A percentile compares a stretch with the other conserved stretches of the same genome.
Evolutionary conservation across 2,888 invertebrate genomes (phyloP).

Genomic region (Eupithecia dodoneata): DNA sequence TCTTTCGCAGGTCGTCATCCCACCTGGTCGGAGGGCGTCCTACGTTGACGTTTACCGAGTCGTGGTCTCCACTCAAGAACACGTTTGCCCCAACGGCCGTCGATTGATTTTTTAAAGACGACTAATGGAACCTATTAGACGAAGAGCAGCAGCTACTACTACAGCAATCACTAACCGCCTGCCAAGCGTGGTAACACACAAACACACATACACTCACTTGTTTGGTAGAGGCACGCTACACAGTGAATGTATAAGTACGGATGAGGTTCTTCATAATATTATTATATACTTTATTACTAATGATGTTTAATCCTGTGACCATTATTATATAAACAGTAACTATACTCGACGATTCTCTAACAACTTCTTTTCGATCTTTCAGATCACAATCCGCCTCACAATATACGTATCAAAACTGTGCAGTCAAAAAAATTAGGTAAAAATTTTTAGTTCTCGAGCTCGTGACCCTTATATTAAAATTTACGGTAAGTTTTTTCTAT

Average conservation of each 20-base stretch:
- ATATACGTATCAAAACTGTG: not conserved
- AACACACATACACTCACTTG: not conserved
- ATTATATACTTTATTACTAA: not conserved
- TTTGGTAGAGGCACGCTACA: not conserved
- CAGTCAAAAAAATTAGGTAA: not conserved
- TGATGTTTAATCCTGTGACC: not conserved
- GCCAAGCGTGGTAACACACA: not conserved
- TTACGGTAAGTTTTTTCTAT: not conserved
- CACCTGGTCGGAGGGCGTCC: too few relatives aligned
- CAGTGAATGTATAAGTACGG: not conserved
- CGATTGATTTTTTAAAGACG: too few relatives aligned
- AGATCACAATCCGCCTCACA: not conserved
- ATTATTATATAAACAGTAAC: not conserved
- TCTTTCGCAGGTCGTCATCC: too few relatives aligned
- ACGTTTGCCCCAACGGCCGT: too few relatives aligned
- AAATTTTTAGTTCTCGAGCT: not conserved
- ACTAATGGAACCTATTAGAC: not conserved
- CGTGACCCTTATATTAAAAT: not conserved
- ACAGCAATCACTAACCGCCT: not conserved
- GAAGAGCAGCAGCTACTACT: not conserved
- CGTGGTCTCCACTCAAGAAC: too few relatives aligned
- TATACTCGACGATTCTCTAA: not conserved
- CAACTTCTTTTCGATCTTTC: not conserved
- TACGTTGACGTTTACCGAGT: too few relatives aligned
- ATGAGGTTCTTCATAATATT: not conserved